Evolutionary conservation across 2,888 invertebrate species (phyloP).

Genomic region (Sphecodes monilicornis): DNA sequence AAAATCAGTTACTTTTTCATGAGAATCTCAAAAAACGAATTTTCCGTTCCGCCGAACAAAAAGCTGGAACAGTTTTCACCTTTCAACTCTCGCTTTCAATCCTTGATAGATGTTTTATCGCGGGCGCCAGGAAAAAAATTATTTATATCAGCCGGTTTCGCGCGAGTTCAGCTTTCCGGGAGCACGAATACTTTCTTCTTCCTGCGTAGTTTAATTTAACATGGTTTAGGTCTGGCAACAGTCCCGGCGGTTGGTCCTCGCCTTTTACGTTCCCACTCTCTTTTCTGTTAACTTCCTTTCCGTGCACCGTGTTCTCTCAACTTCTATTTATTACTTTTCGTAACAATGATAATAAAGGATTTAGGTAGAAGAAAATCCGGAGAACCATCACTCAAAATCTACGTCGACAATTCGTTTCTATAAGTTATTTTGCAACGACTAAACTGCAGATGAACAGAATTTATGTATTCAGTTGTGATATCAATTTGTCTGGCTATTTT

Average conservation of each 20-base stretch:
- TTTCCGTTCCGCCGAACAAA: background rate
- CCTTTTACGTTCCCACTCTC: background rate
- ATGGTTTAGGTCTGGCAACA: conserved; percentile 5
- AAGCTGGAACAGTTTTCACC: background rate
- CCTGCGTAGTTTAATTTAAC: background rate
- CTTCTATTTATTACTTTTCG: background rate
- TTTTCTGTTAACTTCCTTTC: too few relatives aligned
- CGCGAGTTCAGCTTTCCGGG: background rate
- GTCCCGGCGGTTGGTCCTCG: background rate
- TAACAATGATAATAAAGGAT: background rate
- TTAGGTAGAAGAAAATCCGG: background rate
- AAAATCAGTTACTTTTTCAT: background rate
- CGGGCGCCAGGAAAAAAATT: background rate
- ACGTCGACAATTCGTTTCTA: background rate
- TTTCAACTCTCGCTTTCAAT: background rate
- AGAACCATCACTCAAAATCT: background rate
- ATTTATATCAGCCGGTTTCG: background rate
- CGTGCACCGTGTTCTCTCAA: background rate
- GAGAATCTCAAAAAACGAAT: background rate
- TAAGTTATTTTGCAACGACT: background rate
- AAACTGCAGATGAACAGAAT: background rate
- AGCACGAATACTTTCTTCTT: background rate
- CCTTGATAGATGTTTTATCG: background rate
- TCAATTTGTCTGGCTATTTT: background rate
- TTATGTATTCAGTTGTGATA: background rate